Evolutionary conservation across 2,888 invertebrate species (phyloP).

Genomic region (Nipponacmea schrenckii): DNA sequence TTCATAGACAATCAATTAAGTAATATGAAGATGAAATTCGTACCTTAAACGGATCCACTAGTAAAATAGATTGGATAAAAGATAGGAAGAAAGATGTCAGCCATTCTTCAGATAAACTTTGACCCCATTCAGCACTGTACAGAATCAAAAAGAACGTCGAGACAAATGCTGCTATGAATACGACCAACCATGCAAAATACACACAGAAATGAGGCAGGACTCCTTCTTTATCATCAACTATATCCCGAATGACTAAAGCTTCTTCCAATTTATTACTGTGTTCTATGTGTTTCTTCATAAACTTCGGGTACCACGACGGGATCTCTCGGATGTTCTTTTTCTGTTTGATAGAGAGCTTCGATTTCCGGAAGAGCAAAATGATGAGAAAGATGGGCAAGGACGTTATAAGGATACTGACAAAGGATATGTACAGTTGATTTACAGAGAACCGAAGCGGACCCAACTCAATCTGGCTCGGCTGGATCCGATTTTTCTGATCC

Average conservation of each 20-base stretch:
- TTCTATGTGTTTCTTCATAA: slow-evolving; percentile 14
- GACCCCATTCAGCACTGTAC: slow-evolving; percentile 65
- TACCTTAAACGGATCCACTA: slow-evolving; percentile 62
- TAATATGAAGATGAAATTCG: no score
- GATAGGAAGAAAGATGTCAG: slow-evolving; percentile 58
- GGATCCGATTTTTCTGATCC: slow-evolving; percentile 19
- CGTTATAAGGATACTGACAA: slow-evolving; percentile 19
- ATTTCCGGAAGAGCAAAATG: slow-evolving; percentile 16
- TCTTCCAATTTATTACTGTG: slow-evolving; percentile 8
- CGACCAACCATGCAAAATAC: slow-evolving; percentile 42
- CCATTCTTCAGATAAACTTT: slow-evolving; percentile 63
- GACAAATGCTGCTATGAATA: slow-evolving; percentile 29
- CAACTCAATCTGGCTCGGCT: slow-evolving; percentile 19
- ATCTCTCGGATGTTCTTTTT: neutral
- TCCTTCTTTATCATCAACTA: slow-evolving; percentile 17
- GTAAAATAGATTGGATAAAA: slow-evolving; percentile 54
- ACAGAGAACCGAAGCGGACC: slow-evolving; percentile 30
- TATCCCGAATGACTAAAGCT: slow-evolving; percentile 13
- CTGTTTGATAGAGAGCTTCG: neutral
- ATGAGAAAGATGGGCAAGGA: slow-evolving; percentile 18
- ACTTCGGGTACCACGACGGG: slow-evolving; percentile 11
- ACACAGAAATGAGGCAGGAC: slow-evolving; percentile 38
- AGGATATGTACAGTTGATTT: slow-evolving; percentile 26
- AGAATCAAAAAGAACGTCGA: slow-evolving; percentile 63
- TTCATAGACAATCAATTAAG: no score